Evolutionary conservation across 2,888 invertebrate species (phyloP), one percentile per base, ranked within the genome.

Genomic region (Microctonus brassicae): DNA sequence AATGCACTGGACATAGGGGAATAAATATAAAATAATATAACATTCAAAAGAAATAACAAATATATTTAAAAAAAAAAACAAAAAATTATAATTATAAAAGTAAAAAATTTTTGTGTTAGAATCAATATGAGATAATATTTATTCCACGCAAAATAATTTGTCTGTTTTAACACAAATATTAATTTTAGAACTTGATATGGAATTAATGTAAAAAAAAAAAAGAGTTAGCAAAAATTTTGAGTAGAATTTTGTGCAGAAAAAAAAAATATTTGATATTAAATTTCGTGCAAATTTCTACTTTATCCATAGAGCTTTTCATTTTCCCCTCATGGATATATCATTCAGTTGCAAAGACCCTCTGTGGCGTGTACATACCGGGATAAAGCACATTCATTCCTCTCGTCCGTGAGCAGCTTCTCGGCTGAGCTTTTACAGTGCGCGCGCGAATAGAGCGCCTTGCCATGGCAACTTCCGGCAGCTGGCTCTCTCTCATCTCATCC

Each of bases 381-480:
- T 66, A 75, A 73, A 74, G 69, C 69, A 69, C 36, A 42, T 64
- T 34, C 55, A 55, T 26, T 64, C 11, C 33, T 29, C 33, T 47
- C 72, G 72, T 76, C 39, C 39, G 73, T 64, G 73, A 72, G 75
- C 77, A 79, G 81, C 80, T 82, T 75, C 77, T 77, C 82, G 80
- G 77, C 77, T 78, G 83, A 82, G 83, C 81, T 81, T 81, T 72
- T 66, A 76, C 70, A 58, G 47, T 47, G 42, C 22, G 34, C 52
- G 34, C 66, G 75, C 76, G 78, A 77, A 79, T 78, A 79, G 80
- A 82, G 84, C 83, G 81, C 83, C 82, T 81, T 80, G 80, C 80
- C 79, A 79, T 76, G 81, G 81, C 78, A 73, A 82, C 83, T 84
- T 85, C 83, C 83, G 83, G 81, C 82, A 47, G 47, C 47, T 17